Evolutionary conservation across 2,888 invertebrate species (phyloP).

Genomic region (Holacanthella duospinosa): DNA sequence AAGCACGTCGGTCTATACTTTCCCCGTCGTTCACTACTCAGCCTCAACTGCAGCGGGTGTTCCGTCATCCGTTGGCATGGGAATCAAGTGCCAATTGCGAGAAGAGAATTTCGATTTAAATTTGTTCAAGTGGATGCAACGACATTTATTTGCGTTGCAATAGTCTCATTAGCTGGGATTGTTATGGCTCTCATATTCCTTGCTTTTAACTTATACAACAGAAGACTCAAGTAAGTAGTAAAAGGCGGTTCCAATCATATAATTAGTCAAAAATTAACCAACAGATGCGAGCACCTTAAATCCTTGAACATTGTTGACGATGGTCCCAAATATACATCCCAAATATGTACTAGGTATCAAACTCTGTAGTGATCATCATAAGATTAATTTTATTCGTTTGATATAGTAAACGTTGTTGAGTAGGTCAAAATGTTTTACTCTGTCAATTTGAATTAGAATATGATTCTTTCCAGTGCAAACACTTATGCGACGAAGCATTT

Average conservation of each 20-base stretch:
- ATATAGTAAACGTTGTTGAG: too few species aligned
- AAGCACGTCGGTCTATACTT: conserved; percentile 59
- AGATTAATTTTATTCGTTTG: too few species aligned
- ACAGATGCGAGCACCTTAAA: not conserved
- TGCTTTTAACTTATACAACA: conserved; percentile 70
- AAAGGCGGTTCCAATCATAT: too few species aligned
- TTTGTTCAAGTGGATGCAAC: conserved; percentile 66
- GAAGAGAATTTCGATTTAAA: conserved; percentile 59
- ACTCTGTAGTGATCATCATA: not conserved
- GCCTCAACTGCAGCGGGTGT: conserved; percentile 61
- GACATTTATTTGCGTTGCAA: conserved; percentile 62
- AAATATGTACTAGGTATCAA: not conserved
- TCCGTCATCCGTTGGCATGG: conserved; percentile 59
- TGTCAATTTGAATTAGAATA: too few species aligned
- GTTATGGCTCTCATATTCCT: conserved; percentile 62
- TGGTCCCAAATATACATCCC: too few species aligned
- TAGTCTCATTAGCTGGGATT: conserved; percentile 63
- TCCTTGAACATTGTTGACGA: not conserved
- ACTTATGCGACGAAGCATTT: too few species aligned
- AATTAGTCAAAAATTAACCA: too few species aligned
- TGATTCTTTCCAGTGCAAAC: too few species aligned
- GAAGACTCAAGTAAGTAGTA: conserved; percentile 63
- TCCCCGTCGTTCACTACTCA: conserved; percentile 51
- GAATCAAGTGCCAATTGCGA: conserved; percentile 68
- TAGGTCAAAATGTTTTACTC: too few species aligned